Conservation (phyloP, 2,888 invertebrate species). For the Gymnocheta viridis region DNA sequence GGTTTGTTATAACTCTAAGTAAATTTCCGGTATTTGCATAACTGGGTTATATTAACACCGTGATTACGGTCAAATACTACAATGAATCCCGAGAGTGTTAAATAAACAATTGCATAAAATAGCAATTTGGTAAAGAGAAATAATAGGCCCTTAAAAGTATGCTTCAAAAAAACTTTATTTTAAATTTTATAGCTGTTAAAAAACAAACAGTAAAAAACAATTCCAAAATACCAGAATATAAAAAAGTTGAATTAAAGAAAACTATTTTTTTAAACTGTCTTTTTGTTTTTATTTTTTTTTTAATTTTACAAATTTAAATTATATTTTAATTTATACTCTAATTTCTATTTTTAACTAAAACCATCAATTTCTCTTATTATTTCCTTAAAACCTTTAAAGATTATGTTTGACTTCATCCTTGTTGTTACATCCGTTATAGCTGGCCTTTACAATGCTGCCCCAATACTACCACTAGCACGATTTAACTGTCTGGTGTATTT, state of each 20-base stretch:
- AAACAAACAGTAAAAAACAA: background rate
- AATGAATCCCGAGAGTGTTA: slow-evolving; percentile 50
- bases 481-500: slow-evolving; percentile 41
- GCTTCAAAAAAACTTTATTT: background rate
- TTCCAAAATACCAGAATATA: background rate
- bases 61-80: slow-evolving; percentile 25
- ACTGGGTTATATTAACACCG: slow-evolving; percentile 6
- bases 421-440: slow-evolving; percentile 5
- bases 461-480: background rate
- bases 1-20: slow-evolving; percentile 15
- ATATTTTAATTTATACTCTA: slow-evolving; percentile 35
- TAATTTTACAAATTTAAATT: background rate
- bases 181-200: background rate
- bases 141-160: slow-evolving; percentile 25
- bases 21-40: slow-evolving; percentile 39
- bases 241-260: background rate
- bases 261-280: background rate
- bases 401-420: slow-evolving; percentile 42
- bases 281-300: background rate
- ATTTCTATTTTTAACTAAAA: slow-evolving; percentile 31
- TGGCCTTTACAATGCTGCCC: slow-evolving; percentile 1
- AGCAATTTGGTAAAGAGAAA: background rate
- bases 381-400: slow-evolving; percentile 23
- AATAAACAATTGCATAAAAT: slow-evolving; percentile 50
- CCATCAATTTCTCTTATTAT: slow-evolving; percentile 25